These are phyloP conservation scores for Patella ulyssiponensis DNA, from an alignment of 2,888 invertebrate species.

Conservation along the genomic window DNA sequence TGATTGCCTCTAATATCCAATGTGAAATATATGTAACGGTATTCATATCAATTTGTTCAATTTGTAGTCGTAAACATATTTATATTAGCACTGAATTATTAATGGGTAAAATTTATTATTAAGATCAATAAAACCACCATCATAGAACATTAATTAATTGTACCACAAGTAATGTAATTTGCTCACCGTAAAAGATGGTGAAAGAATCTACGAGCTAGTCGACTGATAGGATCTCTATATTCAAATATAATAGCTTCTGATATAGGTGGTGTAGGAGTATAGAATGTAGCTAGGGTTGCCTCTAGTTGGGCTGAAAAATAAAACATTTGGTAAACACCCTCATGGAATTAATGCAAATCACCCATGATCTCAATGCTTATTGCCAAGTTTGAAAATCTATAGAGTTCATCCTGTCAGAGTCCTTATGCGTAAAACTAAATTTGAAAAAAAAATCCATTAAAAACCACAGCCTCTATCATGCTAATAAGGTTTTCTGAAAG, in stretches of 20 bases:
- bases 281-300: slow-evolving; percentile 86
- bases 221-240: slow-evolving; percentile 83
- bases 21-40: too few relatives aligned
- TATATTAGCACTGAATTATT: background rate
- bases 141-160: background rate
- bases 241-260: slow-evolving; percentile 81
- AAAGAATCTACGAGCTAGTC: slow-evolving; percentile 88
- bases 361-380: too few relatives aligned
- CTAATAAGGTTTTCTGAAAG: too few relatives aligned
- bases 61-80: too few relatives aligned
- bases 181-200: slow-evolving; percentile 84
- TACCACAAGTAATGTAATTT: background rate
- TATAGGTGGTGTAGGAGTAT: slow-evolving; percentile 80
- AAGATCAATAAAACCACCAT: background rate
- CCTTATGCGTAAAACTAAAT: too few relatives aligned
- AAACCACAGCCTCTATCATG: too few relatives aligned
- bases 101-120: background rate
- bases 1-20: too few relatives aligned
- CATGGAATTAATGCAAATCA: too few relatives aligned
- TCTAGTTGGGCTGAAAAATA: slow-evolving; percentile 77
- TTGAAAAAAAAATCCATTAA: too few relatives aligned
- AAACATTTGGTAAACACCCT: background rate
- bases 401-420: too few relatives aligned
- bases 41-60: too few relatives aligned
- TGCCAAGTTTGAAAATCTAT: too few relatives aligned